A percentile compares a stretch with the other conserved stretches of the same genome.
These are phyloP conservation scores for Tachyglossus aculeatus DNA, from an alignment of 2,797 vertebrate genomes.

Conservation along the genomic window DNA sequence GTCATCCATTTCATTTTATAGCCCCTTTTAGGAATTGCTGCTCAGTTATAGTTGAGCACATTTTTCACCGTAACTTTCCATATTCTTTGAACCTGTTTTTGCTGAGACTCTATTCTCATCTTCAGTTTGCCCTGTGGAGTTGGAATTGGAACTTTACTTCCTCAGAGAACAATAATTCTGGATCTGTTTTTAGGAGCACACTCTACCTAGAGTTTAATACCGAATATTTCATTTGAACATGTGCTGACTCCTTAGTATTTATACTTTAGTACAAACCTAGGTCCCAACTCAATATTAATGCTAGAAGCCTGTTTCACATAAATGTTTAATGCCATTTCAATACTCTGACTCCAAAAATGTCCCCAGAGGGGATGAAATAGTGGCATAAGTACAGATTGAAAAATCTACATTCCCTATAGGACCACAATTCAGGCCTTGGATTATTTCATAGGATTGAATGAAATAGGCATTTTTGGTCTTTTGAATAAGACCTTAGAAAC, in stretches of 20 bases:
- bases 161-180: background rate
- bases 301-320: constrained; percentile 73
- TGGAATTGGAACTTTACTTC: constrained; percentile 20
- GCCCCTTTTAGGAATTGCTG: too few relatives aligned
- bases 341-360: background rate
- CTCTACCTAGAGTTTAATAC: background rate
- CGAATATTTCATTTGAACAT: background rate
- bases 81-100: constrained; percentile 15
- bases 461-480: background rate
- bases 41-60: background rate
- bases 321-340: background rate
- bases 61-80: constrained; percentile 18
- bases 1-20: too few relatives aligned
- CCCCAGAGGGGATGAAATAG: background rate
- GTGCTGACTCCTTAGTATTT: background rate
- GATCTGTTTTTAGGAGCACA: constrained; percentile 2
- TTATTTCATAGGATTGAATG: background rate
- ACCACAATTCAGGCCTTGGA: background rate
- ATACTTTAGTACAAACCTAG: background rate
- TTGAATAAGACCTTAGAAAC: too few relatives aligned
- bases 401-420: too few relatives aligned
- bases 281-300: background rate
- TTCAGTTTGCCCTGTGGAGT: background rate
- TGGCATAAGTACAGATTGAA: background rate
- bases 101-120: constrained; percentile 36